Conservation (phyloP, 2,113 vertebrate species). For the Physeter macrocephalus region DNA sequence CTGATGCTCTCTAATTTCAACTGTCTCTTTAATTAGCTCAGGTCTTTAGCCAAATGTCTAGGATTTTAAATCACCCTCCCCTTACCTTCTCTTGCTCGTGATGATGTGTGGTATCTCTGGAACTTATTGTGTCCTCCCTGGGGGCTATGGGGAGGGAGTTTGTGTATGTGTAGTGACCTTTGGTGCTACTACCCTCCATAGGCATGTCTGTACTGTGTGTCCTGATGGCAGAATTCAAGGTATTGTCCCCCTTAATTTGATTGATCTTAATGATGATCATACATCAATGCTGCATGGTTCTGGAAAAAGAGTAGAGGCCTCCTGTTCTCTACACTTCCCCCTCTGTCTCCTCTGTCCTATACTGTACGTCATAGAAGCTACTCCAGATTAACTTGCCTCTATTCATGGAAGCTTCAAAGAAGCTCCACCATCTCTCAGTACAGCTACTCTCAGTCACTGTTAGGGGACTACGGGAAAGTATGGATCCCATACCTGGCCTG, state of each 20-base stretch:
- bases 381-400: background rate
- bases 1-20: background rate
- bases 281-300: accelerated
- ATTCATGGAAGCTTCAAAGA: background rate
- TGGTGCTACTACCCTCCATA: background rate
- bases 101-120: background rate
- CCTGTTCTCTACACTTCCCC: background rate
- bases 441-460: background rate
- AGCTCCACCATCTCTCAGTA: background rate
- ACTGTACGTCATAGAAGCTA: background rate
- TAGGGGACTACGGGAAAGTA: background rate
- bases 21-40: background rate
- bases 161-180: background rate
- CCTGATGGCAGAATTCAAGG: background rate
- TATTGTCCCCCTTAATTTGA: background rate
- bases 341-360: background rate
- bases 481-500: background rate
- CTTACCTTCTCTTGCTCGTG: background rate
- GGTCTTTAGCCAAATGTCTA: background rate
- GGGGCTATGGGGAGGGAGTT: background rate
- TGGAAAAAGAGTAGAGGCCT: background rate
- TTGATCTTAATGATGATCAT: background rate
- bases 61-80: background rate
- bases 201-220: background rate
- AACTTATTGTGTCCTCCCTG: background rate